Conservation (phyloP, 2,888 invertebrate genomes). For the Spodoptera littoralis region DNA sequence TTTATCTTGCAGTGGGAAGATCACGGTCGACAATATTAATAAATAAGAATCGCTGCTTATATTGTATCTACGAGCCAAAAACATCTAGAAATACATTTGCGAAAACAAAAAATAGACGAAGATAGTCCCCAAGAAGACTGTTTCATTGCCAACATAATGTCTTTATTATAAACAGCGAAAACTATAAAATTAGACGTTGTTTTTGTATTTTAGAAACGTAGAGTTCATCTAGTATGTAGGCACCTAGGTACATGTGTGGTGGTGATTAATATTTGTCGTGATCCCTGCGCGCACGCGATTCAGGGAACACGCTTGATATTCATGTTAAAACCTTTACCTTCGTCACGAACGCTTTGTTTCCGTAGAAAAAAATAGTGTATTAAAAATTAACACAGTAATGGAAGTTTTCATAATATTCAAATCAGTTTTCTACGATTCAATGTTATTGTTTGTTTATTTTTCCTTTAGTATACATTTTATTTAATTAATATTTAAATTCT, state of each 20-base stretch:
- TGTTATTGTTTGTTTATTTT: background rate
- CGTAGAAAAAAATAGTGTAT: constrained; percentile 50
- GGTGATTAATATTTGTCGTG: constrained; percentile 58
- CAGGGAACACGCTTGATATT: constrained; percentile 45
- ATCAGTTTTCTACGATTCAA: constrained; percentile 1
- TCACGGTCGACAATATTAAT: too few relatives aligned
- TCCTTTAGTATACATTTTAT: background rate
- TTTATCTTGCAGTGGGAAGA: too few relatives aligned
- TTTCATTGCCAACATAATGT: constrained; percentile 56
- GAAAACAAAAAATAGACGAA: constrained; percentile 42
- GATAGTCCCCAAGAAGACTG: constrained; percentile 41
- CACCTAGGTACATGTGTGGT: constrained; percentile 21
- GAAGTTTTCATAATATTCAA: constrained; percentile 15
- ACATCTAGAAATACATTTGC: constrained; percentile 35
- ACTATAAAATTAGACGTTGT: constrained; percentile 32
- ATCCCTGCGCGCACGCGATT: constrained; percentile 56
- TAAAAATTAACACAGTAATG: constrained; percentile 36
- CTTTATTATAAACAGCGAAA: constrained; percentile 52
- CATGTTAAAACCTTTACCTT: constrained; percentile 51
- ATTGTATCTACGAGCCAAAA: constrained; percentile 29
- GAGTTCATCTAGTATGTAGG: constrained; percentile 26
- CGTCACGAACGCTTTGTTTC: constrained; percentile 69
- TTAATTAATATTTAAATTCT: background rate
- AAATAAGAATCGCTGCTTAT: constrained; percentile 30
- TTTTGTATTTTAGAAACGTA: constrained; percentile 38